Evolutionary conservation across 2,113 vertebrate species (phyloP), one percentile per base, ranked within the genome.

Genomic region (Nibea coibor): DNA sequence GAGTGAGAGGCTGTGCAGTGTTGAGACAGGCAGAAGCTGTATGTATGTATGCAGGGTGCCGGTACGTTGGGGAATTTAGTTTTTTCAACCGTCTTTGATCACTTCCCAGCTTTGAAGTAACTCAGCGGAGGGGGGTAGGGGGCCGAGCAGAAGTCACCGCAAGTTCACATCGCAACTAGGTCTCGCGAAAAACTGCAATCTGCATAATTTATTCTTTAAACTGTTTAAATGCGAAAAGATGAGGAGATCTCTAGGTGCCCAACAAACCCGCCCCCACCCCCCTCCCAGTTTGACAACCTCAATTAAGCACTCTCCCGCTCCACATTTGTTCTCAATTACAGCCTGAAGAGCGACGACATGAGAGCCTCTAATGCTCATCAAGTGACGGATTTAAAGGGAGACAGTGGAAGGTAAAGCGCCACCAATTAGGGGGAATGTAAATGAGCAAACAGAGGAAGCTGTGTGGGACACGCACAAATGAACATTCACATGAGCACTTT

Each of bases 21-120:
- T 83, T 48, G 86, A 92, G 89, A 93, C 87, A 87, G 88, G 82
- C 78, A 92, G 91, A 90, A 92, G 94, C 89, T 93, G 78, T 89
- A 89, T 91, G 79, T 78, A 93, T 94, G 80, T 84, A 93, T 93
- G 94, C 90, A 85, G 94, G 86, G 95, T 85, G 81, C 87, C 70
- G 86, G 80, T 93, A 93, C 93, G 88, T 78, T 91, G 91, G 95
- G 95, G 95, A 95, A 90, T 92, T 84, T 80, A 71, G 83, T 92
- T 95, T 87, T 87, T 83, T 80, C 92, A 90, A 89, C 89, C 90
- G 83, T 94, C 95, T 96, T 96, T 98, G 95, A 96, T 96, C 96
- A 95, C 89, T 90, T 80, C 92, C 70, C 72, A 43, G 85, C 95
- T 97, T 97, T 97, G 95, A 97, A 96, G 94, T 93, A 96, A 95